Evolutionary conservation across 2,113 vertebrate species (phyloP), one percentile per base, ranked within the genome.

Genomic region (Tragulus kanchil): DNA sequence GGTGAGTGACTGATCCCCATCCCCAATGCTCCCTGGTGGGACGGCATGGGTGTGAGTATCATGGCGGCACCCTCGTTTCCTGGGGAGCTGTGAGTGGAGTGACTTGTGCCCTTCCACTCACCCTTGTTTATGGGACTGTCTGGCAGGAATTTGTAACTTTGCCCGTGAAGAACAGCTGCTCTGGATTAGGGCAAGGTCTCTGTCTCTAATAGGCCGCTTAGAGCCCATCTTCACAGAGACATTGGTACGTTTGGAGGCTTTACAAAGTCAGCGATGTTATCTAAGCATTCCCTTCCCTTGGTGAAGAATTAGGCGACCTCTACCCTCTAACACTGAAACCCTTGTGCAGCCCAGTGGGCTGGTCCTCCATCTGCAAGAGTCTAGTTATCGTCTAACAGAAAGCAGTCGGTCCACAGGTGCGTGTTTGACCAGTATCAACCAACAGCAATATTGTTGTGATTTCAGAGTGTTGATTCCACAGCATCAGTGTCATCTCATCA

Each of bases 1-100:
- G 99, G 99, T 99, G 98, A 75, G 99, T 98, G 65, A 52, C 79
- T 25, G 28, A 21, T n/a, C 28, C 25, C 26, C 19, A 0, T 62
- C 50, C 77, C 82, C 13, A 9, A 3, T 17, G 15, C 36, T 28
- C 21, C 8, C n/a, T 14, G 6, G 16, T 3, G 10, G 11, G 69
- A 17, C 0, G 2, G 59, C 1, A 0, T 3, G 26, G 15, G 4
- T 1, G 5, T 14, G 54, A 54, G 21, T 8, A 4, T 36, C 50
- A 86, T 6, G 54, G 23, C n/a, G n/a, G n/a, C n/a, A n/a, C n/a
- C 42, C 10, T 36, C 31, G 77, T 36, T n/a, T 58, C 77, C 65
- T 69, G 21, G 26, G 90, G 52, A 69, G 10, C 73, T n/a, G 42
- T 58, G 50, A 21, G 31, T 23, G 2, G 73, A 69, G 15, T 56